A percentile compares a stretch with the other conserved stretches of the same genome.
Conservation (phyloP, 2,797 vertebrate genomes). For the Cetoscarus ocellatus region DNA sequence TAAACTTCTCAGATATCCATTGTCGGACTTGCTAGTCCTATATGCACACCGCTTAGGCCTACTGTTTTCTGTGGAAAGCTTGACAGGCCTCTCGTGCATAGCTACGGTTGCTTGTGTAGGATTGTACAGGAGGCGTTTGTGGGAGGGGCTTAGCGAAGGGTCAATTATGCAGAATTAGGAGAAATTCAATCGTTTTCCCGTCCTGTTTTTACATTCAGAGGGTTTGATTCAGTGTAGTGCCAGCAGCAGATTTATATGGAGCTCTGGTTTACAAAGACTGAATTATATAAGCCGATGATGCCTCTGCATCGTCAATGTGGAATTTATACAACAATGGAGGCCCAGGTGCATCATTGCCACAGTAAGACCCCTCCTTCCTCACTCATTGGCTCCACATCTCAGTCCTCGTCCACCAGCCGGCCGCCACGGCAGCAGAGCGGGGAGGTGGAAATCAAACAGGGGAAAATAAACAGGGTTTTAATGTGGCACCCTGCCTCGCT, state of each 20-base stretch:
- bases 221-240: not conserved
- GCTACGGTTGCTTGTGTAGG: too few species aligned
- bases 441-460: constrained; percentile 41
- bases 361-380: not conserved
- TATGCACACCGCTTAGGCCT: too few species aligned
- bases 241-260: constrained; percentile 1
- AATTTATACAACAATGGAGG: constrained; percentile 24
- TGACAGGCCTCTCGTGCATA: too few species aligned
- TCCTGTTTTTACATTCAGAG: not conserved
- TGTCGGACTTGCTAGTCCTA: too few species aligned
- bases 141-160: too few species aligned
- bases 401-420: not conserved
- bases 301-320: constrained; percentile 25
- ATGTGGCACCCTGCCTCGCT: constrained; percentile 29
- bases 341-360: constrained; percentile 44
- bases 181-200: too few species aligned
- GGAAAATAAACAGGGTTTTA: constrained; percentile 39
- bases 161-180: too few species aligned
- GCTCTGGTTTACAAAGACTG: constrained; percentile 19
- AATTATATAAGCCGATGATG: constrained; percentile 26
- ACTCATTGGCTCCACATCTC: constrained; percentile 8
- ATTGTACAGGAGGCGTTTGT: too few species aligned
- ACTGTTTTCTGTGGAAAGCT: too few species aligned
- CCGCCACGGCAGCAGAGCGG: constrained; percentile 35
- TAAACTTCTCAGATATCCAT: too few species aligned